Evolutionary conservation across 2,113 vertebrate genomes (phyloP), one percentile per base, ranked within the genome.

Genomic region (Corvus hawaiiensis): DNA sequence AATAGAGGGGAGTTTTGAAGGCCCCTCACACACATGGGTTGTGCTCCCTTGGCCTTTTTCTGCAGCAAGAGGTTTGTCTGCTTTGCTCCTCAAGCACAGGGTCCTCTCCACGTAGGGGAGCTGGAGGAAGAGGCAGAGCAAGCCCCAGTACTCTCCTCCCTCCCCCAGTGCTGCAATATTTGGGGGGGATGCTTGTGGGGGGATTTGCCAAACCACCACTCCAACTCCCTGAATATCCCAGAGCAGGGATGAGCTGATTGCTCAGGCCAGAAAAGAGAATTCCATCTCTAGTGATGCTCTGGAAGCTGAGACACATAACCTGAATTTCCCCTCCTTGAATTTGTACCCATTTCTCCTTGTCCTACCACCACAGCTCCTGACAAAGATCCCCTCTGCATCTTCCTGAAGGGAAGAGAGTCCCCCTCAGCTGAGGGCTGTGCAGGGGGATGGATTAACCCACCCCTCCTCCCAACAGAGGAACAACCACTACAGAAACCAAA

Each of bases 1-100:
- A 55, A 7, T 1, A 14, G 8, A 7, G 7, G 14, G 59, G 51
- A 51, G 39, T 7, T 51, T 1, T 3, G 61, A 62, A 72, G 17
- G 20, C 41, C 49, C 28, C 48, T 63, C 2, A 0, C 5, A 13
- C 16, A 1, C 1, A 0, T 0, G 2, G 54, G 9, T 2, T 30
- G 27, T 46, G 20, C 9, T 73, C 8, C 62, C 49, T 13, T 11
- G 37, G 30, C 37, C 9, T 35, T 48, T 26, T 33, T 1, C 33
- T 76, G 30, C 46, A 63, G 46, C 3, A 1, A 69, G 81, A 81
- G 26, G 18, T 62, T 35, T 33, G 5, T 32, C 32, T 61, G 28
- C 30, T 32, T 51, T 33, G 39, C 46, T n/a, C 7, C 12, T 28
- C 11, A 37, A 46, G 44, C 24, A 1, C 62, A 7, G 11, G 28